Base-by-base conservation (phyloP, 1,140 invertebrate species). In the Drosophila varians region DNA sequence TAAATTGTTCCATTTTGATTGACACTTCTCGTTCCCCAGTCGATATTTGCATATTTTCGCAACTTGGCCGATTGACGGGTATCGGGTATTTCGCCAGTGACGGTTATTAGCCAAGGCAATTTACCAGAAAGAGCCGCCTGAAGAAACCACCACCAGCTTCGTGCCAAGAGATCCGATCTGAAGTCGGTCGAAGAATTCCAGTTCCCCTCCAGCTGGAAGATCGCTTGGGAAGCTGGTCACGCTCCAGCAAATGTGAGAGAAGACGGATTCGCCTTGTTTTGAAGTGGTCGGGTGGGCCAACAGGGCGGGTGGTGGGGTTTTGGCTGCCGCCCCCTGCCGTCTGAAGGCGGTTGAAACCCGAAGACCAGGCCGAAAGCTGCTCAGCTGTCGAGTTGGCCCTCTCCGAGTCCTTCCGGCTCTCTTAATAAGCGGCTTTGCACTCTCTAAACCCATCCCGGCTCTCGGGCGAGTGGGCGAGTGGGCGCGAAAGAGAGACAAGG, bases 221-320 rank as follows among this genome's bases (percentile, higher is more conserved):
- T 64, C 60, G 6, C 28, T 11, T 21, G 21, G 21, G 21, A 21
- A 4, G 25, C 26, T n/a, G 26, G 58, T 61, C 58, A 46, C 40
- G 60, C 60, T 62, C 42, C 55, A 61, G 55, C 60, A n/a, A n/a
- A n/a, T n/a, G n/a, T n/a, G 55, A 64, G 47, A 43, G 25, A 23
- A 28, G 40, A 21, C 16, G 49, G 40, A 61, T 64, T 64, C 55
- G 60, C 60, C 60, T 64, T 36, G 34, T 28, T 64, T 46, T 47
- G 25, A 12, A 43, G 9, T 45, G 36, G 23, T 26, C 36, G 36
- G n/a, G 12, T 16, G 7, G 14, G 38, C n/a, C n/a, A n/a, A n/a
- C n/a, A n/a, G n/a, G n/a, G n/a, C n/a, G n/a, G n/a, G n/a, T n/a
- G n/a, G n/a, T n/a, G n/a, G n/a, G n/a, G n/a, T n/a, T n/a, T 19